Conservation (phyloP, 2,113 vertebrate species). For the Kobus ellipsiprymnus region DNA sequence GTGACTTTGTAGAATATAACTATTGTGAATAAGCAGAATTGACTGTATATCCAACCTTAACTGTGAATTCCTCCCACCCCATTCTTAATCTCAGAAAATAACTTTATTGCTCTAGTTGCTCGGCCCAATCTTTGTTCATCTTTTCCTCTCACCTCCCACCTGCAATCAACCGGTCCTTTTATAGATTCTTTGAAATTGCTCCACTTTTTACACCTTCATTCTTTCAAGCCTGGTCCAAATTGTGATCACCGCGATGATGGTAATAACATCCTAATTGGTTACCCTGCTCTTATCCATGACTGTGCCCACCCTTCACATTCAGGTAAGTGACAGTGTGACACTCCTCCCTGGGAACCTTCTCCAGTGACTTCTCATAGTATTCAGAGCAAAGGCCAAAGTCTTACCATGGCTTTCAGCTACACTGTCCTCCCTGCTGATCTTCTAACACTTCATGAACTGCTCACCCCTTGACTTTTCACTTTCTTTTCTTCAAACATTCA, state of each 20-base stretch:
- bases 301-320: not conserved
- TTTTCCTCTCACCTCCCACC: not conserved
- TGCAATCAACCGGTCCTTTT: not conserved
- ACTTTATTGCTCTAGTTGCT: not conserved
- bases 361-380: not conserved
- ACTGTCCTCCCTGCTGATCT: not conserved
- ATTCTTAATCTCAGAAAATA: not conserved
- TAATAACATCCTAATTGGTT: not conserved
- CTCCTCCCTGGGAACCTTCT: not conserved
- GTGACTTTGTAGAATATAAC: not conserved
- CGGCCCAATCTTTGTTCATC: not conserved
- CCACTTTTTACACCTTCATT: not conserved
- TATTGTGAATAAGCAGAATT: not conserved
- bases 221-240: not conserved
- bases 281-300: not conserved
- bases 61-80: not conserved
- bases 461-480: not conserved
- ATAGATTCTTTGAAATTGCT: not conserved
- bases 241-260: not conserved
- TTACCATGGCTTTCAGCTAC: not conserved
- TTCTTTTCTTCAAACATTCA: not conserved
- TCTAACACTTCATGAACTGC: not conserved
- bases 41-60: not conserved
- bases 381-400: not conserved
- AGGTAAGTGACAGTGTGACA: not conserved